Conservation (phyloP, 2,113 vertebrate genomes). For the Capra hircus region DNA sequence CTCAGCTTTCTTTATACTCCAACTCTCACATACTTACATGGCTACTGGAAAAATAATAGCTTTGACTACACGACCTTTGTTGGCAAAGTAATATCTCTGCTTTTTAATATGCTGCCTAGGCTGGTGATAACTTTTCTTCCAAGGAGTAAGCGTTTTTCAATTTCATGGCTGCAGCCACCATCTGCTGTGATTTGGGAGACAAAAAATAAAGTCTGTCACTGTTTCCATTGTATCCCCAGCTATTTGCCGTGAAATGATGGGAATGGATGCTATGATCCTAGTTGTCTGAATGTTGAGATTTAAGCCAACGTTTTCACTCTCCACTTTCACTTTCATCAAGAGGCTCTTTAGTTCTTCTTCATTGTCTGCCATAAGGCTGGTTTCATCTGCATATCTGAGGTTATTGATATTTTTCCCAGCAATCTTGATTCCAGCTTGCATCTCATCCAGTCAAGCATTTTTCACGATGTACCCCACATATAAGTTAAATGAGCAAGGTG, state of each 20-base stretch:
- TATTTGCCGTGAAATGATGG: neutral
- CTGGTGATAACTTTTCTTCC: neutral
- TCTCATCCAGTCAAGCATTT: neutral
- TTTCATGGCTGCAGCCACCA: neutral
- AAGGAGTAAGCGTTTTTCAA: neutral
- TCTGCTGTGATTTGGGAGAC: neutral
- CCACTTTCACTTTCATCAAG: neutral
- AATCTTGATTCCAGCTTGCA: neutral
- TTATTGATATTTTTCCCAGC: neutral
- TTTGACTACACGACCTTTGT: rapidly evolving
- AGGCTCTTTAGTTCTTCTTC: neutral
- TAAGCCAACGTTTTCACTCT: neutral
- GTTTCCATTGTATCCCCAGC: neutral
- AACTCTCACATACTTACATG: neutral
- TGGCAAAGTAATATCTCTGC: neutral
- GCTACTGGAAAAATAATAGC: neutral
- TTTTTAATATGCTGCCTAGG: neutral
- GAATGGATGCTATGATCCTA: neutral
- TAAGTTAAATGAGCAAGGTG: neutral
- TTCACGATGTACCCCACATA: neutral
- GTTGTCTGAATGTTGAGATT: neutral
- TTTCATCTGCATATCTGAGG: neutral
- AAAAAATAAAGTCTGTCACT: neutral
- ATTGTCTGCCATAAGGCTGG: neutral
- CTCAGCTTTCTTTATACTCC: neutral